A percentile compares a stretch with the other conserved stretches of the same genome.
Conservation (phyloP, 1,140 invertebrate species). For the Adoxophyes honmai region DNA sequence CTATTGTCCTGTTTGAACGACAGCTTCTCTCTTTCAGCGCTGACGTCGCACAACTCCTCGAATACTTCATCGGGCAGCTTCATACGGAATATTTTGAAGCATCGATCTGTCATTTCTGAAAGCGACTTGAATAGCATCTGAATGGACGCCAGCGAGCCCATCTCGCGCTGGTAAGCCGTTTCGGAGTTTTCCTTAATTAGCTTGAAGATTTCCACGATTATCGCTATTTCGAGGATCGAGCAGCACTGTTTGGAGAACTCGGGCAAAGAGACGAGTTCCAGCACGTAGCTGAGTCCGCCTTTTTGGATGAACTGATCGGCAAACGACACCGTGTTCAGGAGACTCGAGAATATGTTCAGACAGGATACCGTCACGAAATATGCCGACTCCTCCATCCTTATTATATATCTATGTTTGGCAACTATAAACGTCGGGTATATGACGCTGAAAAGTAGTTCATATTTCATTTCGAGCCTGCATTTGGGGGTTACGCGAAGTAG, state of each 20-base stretch:
- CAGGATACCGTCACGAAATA: conserved; percentile 80
- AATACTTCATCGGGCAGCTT: conserved; percentile 47
- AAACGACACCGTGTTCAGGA: conserved; percentile 77
- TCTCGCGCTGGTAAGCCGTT: conserved; percentile 50
- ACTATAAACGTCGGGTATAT: conserved; percentile 80
- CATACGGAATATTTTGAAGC: conserved; percentile 52
- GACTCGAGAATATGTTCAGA: conserved; percentile 78
- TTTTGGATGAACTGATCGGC: conserved; percentile 79
- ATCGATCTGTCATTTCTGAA: conserved; percentile 66
- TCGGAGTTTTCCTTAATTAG: conserved; percentile 56
- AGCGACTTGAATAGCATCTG: conserved; percentile 77
- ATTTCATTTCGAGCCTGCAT: conserved; percentile 75
- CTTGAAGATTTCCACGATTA: conserved; percentile 79
- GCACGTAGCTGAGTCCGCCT: conserved; percentile 76
- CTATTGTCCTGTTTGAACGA: conserved; percentile 10
- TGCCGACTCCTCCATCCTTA: conserved; percentile 62
- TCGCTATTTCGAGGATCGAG: conserved; percentile 79
- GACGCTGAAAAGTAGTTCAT: conserved; percentile 78
- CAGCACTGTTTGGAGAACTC: conserved; percentile 80
- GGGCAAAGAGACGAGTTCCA: conserved; percentile 74
- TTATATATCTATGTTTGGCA: conserved; percentile 71
- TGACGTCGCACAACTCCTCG: conserved; percentile 47
- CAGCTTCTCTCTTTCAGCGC: conserved; percentile 41
- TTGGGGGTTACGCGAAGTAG: conserved; percentile 78
- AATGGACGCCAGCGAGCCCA: conserved; percentile 65